Evolutionary conservation across 2,797 vertebrate genomes (phyloP).

Genomic region (Hephaestus fuliginosus): DNA sequence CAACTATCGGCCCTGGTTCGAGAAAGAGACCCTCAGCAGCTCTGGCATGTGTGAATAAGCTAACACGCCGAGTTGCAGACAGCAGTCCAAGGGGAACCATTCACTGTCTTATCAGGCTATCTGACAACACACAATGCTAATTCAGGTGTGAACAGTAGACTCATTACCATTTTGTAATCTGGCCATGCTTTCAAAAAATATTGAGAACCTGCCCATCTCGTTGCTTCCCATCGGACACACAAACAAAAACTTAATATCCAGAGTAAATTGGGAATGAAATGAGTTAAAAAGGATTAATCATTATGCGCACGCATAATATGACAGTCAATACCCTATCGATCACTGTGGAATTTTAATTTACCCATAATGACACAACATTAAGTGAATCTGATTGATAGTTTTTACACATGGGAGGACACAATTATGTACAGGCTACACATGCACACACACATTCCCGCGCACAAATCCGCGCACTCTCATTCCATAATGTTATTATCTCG

Average conservation of each 20-base stretch:
- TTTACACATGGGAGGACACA: conserved; percentile 80
- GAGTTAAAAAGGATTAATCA: conserved; percentile 69
- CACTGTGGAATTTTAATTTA: conserved; percentile 79
- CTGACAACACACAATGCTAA: conserved; percentile 56
- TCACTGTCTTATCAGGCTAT: conserved; percentile 57
- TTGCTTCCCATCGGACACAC: conserved; percentile 46
- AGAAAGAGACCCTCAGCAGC: conserved; percentile 50
- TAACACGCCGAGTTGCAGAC: conserved; percentile 28
- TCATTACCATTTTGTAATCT: conserved; percentile 63
- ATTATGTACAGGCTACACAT: conserved; percentile 56
- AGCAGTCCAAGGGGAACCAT: conserved; percentile 48
- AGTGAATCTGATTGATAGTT: conserved; percentile 78
- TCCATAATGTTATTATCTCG: conserved; percentile 79
- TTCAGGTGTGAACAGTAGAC: conserved; percentile 62
- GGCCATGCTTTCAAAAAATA: conserved; percentile 46
- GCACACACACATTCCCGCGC: conserved; percentile 3
- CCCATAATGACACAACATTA: conserved; percentile 79
- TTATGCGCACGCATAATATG: conserved; percentile 68
- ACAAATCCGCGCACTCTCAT: conserved; percentile 60
- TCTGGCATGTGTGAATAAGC: conserved; percentile 64
- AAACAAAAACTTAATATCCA: conserved; percentile 64
- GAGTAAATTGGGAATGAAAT: conserved; percentile 60
- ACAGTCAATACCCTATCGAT: conserved; percentile 80
- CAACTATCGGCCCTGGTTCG: conserved; percentile 50
- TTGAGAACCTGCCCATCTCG: conserved; percentile 38